Evolutionary conservation across 2,113 vertebrate species (phyloP).

Genomic region (Cottus gobio): DNA sequence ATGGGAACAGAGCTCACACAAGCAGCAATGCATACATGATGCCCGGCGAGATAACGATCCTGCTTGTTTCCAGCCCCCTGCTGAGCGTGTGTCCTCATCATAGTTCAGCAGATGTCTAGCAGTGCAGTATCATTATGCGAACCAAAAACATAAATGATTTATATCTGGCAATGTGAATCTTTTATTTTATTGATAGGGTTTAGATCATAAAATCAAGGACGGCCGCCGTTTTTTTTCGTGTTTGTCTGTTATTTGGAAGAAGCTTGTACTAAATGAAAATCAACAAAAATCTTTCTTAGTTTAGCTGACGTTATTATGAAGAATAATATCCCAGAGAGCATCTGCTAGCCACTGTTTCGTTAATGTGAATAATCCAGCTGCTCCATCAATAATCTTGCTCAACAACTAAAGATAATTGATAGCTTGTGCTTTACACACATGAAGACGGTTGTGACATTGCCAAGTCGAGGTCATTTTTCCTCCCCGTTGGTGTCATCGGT

Average conservation of each 20-base stretch:
- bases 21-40: conserved; percentile 13
- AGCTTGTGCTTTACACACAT: conserved; percentile 23
- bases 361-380: conserved; percentile 23
- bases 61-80: conserved; percentile 19
- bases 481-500: conserved; percentile 61
- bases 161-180: background rate
- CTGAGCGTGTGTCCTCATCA: conserved; percentile 40
- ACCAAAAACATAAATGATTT: background rate
- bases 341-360: conserved; percentile 33
- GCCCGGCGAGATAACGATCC: conserved; percentile 30
- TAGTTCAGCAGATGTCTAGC: conserved; percentile 34
- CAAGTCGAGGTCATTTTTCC: conserved; percentile 67
- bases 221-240: background rate
- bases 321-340: conserved; percentile 37
- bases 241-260: background rate
- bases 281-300: conserved; percentile 31
- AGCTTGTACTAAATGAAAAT: conserved; percentile 4
- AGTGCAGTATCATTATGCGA: background rate
- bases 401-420: conserved; percentile 55
- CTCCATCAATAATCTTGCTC: conserved; percentile 31
- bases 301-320: conserved; percentile 35
- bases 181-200: conserved; percentile 14
- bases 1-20: conserved; percentile 11
- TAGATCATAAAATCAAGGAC: conserved; percentile 9
- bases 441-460: conserved; percentile 69